phyloP scores from a whole-genome alignment of 2,113 vertebrate genomes.

The Danionella cerebrum region DNA sequence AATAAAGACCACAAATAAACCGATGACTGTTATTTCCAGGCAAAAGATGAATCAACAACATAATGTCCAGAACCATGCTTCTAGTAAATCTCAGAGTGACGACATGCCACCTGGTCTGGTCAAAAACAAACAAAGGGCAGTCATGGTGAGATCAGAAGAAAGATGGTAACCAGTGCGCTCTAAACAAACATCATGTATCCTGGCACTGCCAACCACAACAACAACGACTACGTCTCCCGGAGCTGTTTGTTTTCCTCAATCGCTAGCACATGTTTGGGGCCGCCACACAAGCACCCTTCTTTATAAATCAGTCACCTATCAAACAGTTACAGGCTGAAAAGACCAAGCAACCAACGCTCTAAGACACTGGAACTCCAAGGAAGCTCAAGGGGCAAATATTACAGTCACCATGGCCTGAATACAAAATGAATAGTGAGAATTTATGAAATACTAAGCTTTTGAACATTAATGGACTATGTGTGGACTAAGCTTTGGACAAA shows the following conservation, averaged over 20 bases:
- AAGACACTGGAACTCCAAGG: too few relatives aligned
- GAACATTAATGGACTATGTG: too few relatives aligned
- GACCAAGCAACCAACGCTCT: too few relatives aligned
- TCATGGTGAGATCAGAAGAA: conserved; percentile 11
- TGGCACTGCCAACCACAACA: conserved; percentile 11
- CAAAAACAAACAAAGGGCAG: neutral
- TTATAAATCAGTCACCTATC: neutral
- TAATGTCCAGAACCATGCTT: neutral
- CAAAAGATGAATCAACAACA: too few relatives aligned
- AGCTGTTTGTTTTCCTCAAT: neutral
- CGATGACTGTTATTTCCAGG: too few relatives aligned
- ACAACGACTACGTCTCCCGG: neutral
- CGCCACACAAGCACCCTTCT: neutral
- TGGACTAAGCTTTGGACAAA: too few relatives aligned
- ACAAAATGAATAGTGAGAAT: too few relatives aligned
- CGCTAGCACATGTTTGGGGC: neutral
- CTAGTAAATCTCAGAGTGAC: neutral
- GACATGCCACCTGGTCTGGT: neutral
- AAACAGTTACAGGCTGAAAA: neutral
- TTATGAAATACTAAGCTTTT: too few relatives aligned
- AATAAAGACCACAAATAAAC: too few relatives aligned
- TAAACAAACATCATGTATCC: conserved; percentile 13
- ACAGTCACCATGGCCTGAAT: too few relatives aligned
- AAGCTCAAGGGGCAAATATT: too few relatives aligned
- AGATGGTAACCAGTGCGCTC: neutral